phyloP scores from a whole-genome alignment of 2,888 invertebrate species.

The Andrena fulva region DNA sequence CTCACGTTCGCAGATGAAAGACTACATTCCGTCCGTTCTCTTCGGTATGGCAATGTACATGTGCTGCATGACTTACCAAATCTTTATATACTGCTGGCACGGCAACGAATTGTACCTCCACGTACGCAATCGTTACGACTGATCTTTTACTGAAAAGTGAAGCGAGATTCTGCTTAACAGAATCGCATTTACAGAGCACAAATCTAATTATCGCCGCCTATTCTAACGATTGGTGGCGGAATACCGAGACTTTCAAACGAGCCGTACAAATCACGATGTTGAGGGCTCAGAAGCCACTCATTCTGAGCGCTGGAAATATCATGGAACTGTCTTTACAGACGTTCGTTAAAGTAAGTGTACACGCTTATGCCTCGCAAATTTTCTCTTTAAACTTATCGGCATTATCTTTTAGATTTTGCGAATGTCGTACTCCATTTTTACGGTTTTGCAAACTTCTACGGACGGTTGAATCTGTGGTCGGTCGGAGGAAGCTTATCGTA shows the following conservation, averaged over 20 bases:
- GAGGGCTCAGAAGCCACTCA: slow-evolving; percentile 70
- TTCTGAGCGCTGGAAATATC: slow-evolving; percentile 72
- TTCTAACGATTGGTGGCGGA: slow-evolving; percentile 75
- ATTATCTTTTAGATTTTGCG: slow-evolving; percentile 72
- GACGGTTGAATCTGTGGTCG: not conserved
- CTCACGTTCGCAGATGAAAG: slow-evolving; percentile 64
- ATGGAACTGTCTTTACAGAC: slow-evolving; percentile 75
- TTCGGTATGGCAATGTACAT: slow-evolving; percentile 73
- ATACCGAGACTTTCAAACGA: slow-evolving; percentile 68
- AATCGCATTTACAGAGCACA: slow-evolving; percentile 69
- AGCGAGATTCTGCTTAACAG: not conserved
- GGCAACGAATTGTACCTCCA: slow-evolving; percentile 77
- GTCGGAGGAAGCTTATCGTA: not conserved
- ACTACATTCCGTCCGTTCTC: slow-evolving; percentile 70
- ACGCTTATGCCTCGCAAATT: not conserved
- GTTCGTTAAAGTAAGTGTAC: slow-evolving; percentile 73
- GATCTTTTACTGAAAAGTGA: not conserved
- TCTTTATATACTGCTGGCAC: slow-evolving; percentile 79
- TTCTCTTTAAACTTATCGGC: slow-evolving; percentile 7
- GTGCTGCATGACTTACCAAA: slow-evolving; percentile 77
- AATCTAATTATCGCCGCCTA: slow-evolving; percentile 71
- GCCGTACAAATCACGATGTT: slow-evolving; percentile 71
- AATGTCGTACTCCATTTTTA: slow-evolving; percentile 78
- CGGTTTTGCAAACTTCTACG: slow-evolving; percentile 72
- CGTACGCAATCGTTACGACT: slow-evolving; percentile 59